These are phyloP conservation scores for Encarsia formosa DNA, from an alignment of 2,888 invertebrate species.

Conservation along the genomic window DNA sequence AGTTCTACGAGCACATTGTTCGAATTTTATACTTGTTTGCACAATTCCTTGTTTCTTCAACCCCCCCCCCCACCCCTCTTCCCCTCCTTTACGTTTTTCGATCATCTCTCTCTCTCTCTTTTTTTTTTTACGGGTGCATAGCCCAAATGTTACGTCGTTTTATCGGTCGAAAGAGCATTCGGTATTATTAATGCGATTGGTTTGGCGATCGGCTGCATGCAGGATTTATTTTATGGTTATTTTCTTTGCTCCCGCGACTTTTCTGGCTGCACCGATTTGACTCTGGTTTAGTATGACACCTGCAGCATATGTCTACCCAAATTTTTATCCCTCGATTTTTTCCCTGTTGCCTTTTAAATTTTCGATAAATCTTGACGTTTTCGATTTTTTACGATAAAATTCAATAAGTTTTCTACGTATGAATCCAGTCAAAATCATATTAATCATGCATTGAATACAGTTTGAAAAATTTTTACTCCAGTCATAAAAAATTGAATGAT, in stretches of 20 bases:
- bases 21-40: constrained; percentile 51
- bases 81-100: constrained; percentile 41
- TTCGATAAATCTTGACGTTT: no score
- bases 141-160: constrained; percentile 35
- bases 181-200: constrained; percentile 46
- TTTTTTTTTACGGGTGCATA: no score
- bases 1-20: constrained; percentile 49
- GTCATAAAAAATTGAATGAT: no score
- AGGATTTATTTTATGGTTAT: constrained; percentile 42
- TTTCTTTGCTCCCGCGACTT: constrained; percentile 3
- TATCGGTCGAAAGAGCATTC: constrained; percentile 46
- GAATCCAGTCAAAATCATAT: no score
- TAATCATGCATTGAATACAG: no score
- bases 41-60: no score
- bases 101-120: constrained; percentile 3
- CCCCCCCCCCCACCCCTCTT: no score
- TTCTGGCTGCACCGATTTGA: neutral
- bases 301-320: constrained; percentile 14
- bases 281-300: constrained; percentile 15
- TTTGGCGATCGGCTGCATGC: constrained; percentile 33
- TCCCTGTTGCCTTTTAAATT: no score
- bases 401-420: no score
- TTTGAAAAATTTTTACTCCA: no score
- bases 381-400: no score
- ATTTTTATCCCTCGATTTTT: no score